A percentile compares a stretch with the other conserved stretches of the same genome.
These are phyloP conservation scores for Lepidocyrtinus sp. DNA, from an alignment of 2,888 invertebrate species.

Conservation along the genomic window DNA sequence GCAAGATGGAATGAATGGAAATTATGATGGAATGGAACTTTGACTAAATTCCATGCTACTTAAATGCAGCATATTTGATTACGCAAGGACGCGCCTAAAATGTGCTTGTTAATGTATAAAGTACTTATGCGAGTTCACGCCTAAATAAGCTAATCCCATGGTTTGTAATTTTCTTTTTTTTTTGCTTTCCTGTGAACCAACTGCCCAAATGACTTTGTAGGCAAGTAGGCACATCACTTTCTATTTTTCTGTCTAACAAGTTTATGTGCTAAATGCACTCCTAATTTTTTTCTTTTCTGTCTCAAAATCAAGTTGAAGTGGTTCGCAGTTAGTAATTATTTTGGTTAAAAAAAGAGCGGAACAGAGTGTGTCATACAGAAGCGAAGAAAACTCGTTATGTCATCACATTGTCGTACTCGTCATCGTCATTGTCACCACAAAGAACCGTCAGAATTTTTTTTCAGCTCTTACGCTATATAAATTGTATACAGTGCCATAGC, in stretches of 20 bases:
- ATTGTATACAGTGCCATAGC: background rate
- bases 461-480: background rate
- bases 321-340: conserved; percentile 26
- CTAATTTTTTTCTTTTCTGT: background rate
- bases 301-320: background rate
- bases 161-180: conserved; percentile 37
- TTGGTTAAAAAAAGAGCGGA: conserved; percentile 45
- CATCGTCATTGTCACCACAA: conserved; percentile 47
- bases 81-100: conserved; percentile 39
- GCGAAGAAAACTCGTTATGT: conserved; percentile 55
- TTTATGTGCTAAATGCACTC: background rate
- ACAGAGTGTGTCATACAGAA: conserved; percentile 20
- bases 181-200: conserved; percentile 20
- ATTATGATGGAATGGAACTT: no score
- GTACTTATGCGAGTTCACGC: conserved; percentile 36
- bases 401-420: conserved; percentile 38
- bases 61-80: background rate
- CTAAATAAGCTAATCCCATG: conserved; percentile 54
- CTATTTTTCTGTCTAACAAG: background rate
- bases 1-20: no score
- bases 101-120: conserved; percentile 28
- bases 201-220: background rate
- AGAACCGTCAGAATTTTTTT: conserved; percentile 43
- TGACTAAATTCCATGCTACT: no score
- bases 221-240: background rate